Percentiles rank a stretch among this genome's conserved stretches.
Conservation (phyloP, 2,113 vertebrate genomes). For the Eidolon helvum region DNA sequence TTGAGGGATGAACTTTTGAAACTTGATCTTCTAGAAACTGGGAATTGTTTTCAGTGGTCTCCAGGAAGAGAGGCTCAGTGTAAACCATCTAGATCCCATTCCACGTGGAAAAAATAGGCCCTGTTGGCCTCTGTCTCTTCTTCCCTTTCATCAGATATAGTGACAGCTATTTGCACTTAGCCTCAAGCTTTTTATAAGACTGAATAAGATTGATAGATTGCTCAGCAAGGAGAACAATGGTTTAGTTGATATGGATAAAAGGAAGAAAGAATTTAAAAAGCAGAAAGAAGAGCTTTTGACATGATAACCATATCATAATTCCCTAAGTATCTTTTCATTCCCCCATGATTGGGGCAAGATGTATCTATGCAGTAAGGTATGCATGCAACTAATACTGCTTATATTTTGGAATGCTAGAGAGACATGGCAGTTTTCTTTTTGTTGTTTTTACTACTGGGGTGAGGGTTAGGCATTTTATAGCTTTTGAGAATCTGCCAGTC, state of each 20-base stretch:
- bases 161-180: background rate
- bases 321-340: background rate
- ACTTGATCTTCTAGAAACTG: background rate
- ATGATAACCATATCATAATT: background rate
- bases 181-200: background rate
- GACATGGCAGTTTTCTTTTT: background rate
- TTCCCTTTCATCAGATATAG: background rate
- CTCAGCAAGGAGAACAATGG: background rate
- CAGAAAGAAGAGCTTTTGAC: background rate
- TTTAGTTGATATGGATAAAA: constrained; percentile 19
- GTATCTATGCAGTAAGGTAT: background rate
- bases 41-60: background rate
- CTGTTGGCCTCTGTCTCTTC: background rate
- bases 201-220: background rate
- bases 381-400: background rate
- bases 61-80: background rate
- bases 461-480: background rate
- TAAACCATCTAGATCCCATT: background rate
- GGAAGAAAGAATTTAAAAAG: background rate
- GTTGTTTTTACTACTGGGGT: constrained; percentile 19
- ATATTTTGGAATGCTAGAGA: constrained; percentile 9
- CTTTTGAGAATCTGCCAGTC: constrained; percentile 7
- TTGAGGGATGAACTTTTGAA: constrained; percentile 16
- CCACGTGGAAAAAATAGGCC: background rate
- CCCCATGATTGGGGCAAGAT: background rate